Evolutionary conservation across 2,797 vertebrate genomes (phyloP), one percentile per base, ranked within the genome.

Genomic region (Darevskia mixta): DNA sequence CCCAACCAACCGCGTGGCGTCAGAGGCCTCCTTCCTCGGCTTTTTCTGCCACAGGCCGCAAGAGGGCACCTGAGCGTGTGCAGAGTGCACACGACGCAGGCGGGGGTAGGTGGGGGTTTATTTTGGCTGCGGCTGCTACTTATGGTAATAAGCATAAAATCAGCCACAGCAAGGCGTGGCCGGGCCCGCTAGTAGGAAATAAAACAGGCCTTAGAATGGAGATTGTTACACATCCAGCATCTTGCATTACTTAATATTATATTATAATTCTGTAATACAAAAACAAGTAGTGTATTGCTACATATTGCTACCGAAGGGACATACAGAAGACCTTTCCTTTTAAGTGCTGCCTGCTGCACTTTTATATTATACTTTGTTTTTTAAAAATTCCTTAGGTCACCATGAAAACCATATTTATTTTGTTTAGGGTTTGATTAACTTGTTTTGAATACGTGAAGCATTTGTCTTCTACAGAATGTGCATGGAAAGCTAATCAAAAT

Each of bases 371-470:
- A 29, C 35, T 64, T 72, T 45, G 82, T 32, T 55, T 55, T 55
- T 55, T 35, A 88, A 79, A 41, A 4, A 32, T 43, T 72, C 15
- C 75, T 92, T 86, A 85, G 69, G 66, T 91, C 66, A 13, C 27
- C 27, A 82, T 88, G 76, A n/a, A 45, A 85, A 49, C 27, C 58
- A 0, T 67, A 77, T 73, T 79, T 88, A 83, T 83, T 88, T 80
- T 69, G 85, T 86, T 90, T 80, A 79, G 9, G 0, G 0, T 1
- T 11, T 90, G 89, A 87, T 69, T 7, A 90, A 38, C 84, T 90
- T 49, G 82, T 67, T 49, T 76, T 64, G 1, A 85, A 91, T 87
- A 18, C 87, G 91, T 91, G 85, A 88, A 92, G n/a, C 78, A 81
- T 85, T 84, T 58, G 38, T 80, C 67, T 87, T 71, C 43, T 58